Conservation (phyloP, 2,888 invertebrate species). For the Pterobdella sp. region DNA sequence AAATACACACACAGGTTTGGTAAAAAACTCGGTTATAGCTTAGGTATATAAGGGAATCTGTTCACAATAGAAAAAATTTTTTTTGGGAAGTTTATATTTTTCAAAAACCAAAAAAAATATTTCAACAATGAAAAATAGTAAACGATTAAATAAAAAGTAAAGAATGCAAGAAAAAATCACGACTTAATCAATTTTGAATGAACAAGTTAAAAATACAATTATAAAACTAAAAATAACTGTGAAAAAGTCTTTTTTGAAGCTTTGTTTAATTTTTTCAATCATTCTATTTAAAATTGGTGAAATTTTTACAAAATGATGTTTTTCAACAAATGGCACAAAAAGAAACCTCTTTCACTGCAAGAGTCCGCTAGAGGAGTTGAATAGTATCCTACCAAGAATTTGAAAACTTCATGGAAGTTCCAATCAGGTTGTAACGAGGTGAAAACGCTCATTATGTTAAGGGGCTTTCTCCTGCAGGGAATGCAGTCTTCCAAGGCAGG, state of each 20-base stretch:
- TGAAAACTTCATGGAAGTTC: slow-evolving; percentile 24
- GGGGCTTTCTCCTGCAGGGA: slow-evolving; percentile 39
- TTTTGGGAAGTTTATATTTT: too few species aligned
- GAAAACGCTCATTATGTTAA: neutral
- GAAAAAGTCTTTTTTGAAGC: neutral
- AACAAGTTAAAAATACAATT: neutral
- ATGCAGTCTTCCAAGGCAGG: slow-evolving; percentile 66
- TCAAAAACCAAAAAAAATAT: too few species aligned
- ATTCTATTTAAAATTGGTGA: neutral
- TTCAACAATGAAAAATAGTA: too few species aligned
- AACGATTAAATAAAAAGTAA: too few species aligned
- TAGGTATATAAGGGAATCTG: too few species aligned
- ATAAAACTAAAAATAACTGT: neutral
- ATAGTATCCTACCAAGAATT: slow-evolving; percentile 28
- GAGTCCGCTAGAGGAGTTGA: neutral
- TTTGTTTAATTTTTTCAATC: neutral
- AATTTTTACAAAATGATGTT: too few species aligned
- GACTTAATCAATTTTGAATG: too few species aligned
- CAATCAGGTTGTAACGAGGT: slow-evolving; percentile 9
- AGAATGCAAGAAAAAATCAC: too few species aligned
- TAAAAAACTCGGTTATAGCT: too few species aligned
- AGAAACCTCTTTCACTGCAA: slow-evolving; percentile 15
- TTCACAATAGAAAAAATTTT: too few species aligned
- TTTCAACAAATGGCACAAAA: too few species aligned
- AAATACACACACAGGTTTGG: too few species aligned